Percentiles rank a stretch among this genome's conserved stretches.
These are phyloP conservation scores for Ditylenchus dipsaci DNA, from an alignment of 1,140 invertebrate genomes.

Conservation along the genomic window DNA sequence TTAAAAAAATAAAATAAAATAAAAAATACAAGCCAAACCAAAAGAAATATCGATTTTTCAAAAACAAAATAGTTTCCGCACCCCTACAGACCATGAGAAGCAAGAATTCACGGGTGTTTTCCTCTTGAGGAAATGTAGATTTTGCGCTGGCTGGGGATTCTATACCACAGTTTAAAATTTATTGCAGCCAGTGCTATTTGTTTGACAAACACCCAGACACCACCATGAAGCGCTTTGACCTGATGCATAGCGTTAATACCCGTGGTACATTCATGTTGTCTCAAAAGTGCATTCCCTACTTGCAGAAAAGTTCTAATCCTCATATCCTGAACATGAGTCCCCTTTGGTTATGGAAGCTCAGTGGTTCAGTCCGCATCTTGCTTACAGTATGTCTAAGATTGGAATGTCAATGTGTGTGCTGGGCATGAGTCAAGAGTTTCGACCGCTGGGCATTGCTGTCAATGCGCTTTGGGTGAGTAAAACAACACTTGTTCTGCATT, in stretches of 20 bases:
- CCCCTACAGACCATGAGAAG: too few species aligned
- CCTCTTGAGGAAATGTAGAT: too few species aligned
- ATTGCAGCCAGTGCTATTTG: slow-evolving; percentile 83
- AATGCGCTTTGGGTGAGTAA: slow-evolving; percentile 83
- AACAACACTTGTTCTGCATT: too few species aligned
- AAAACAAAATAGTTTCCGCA: too few species aligned
- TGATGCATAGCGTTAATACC: slow-evolving; percentile 86
- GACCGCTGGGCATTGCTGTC: slow-evolving; percentile 76
- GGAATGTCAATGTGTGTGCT: slow-evolving; percentile 96
- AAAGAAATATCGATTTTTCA: too few species aligned
- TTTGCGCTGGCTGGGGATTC: too few species aligned
- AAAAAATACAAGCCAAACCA: too few species aligned
- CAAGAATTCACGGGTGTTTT: too few species aligned
- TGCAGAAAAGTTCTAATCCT: slow-evolving; percentile 80
- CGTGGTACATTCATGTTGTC: slow-evolving; percentile 88
- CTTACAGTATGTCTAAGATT: slow-evolving; percentile 96
- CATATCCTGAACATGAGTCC: slow-evolving; percentile 94
- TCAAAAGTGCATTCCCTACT: slow-evolving; percentile 81
- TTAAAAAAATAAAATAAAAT: too few species aligned
- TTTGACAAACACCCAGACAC: slow-evolving; percentile 74
- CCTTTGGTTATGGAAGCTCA: slow-evolving; percentile 80
- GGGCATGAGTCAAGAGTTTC: slow-evolving; percentile 86
- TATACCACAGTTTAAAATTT: too few species aligned
- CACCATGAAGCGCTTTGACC: slow-evolving; percentile 92
- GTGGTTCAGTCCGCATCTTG: slow-evolving; percentile 86